Conservation (phyloP, 2,888 invertebrate species). For the Drosophila demipolita region DNA sequence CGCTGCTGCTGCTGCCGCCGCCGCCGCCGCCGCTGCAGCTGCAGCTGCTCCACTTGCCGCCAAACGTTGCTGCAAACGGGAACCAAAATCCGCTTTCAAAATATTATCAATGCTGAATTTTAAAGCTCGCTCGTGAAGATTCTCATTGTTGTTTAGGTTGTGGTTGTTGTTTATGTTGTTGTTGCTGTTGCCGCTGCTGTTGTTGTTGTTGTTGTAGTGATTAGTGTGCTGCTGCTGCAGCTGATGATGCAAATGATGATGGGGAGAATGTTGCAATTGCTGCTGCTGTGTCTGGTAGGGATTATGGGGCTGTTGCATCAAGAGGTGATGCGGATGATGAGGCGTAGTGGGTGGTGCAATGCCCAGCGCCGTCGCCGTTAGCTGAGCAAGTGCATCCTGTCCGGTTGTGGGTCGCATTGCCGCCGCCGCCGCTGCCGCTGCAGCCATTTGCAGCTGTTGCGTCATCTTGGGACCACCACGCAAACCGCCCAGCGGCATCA, state of each 20-base stretch:
- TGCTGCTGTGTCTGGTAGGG: constrained; percentile 67
- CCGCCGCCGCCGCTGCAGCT: not conserved
- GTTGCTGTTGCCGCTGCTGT: constrained; percentile 70
- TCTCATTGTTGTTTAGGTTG: constrained; percentile 79
- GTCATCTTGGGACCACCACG: constrained; percentile 86
- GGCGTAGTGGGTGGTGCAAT: constrained; percentile 24
- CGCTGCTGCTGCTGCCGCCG: constrained; percentile 10
- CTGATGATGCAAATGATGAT: constrained; percentile 34
- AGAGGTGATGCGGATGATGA: constrained; percentile 28
- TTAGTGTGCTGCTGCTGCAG: constrained; percentile 35
- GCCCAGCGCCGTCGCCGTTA: constrained; percentile 82
- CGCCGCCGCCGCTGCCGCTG: constrained; percentile 79
- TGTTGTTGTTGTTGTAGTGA: constrained; percentile 69
- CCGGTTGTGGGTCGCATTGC: constrained; percentile 57
- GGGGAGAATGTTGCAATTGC: constrained; percentile 45
- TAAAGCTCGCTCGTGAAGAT: constrained; percentile 87
- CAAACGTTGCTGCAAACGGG: constrained; percentile 60
- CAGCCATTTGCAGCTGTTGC: constrained; percentile 80
- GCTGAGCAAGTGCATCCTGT: constrained; percentile 79
- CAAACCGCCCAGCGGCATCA: constrained; percentile 53
- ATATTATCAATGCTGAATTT: constrained; percentile 95
- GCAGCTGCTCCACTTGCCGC: constrained; percentile 28
- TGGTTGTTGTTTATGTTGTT: constrained; percentile 54
- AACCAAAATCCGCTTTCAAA: constrained; percentile 93
- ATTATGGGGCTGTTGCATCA: constrained; percentile 47